These are phyloP conservation scores for Tethea ocularis DNA, from an alignment of 2,888 invertebrate genomes.

Conservation along the genomic window DNA sequence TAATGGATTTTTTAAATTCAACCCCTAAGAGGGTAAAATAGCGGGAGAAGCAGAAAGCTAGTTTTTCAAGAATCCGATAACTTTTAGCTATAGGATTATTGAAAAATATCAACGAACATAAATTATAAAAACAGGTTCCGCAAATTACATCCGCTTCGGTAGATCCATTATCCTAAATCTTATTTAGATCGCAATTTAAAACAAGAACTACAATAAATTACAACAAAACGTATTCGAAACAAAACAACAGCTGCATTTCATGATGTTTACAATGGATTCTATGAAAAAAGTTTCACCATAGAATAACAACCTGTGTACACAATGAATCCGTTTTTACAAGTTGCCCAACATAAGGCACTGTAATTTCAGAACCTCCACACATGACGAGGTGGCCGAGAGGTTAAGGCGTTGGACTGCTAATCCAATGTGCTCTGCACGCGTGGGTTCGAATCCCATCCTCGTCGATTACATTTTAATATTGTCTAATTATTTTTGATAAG, in stretches of 20 bases:
- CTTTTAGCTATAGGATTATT: too few relatives aligned
- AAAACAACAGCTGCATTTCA: slow-evolving; percentile 40
- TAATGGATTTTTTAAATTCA: too few relatives aligned
- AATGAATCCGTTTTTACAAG: slow-evolving; percentile 10
- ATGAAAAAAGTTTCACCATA: slow-evolving; percentile 30
- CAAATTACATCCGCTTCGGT: slow-evolving; percentile 6
- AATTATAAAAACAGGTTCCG: background rate
- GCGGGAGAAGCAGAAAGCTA: too few relatives aligned
- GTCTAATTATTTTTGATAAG: background rate
- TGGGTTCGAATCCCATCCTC: slow-evolving; percentile 92
- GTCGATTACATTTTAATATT: slow-evolving; percentile 65
- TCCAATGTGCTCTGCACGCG: slow-evolving; percentile 92
- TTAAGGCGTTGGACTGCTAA: slow-evolving; percentile 88
- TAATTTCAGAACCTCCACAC: background rate
- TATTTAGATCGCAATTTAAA: slow-evolving; percentile 27
- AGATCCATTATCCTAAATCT: slow-evolving; percentile 21
- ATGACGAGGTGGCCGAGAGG: slow-evolving; percentile 84
- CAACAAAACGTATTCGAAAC: slow-evolving; percentile 21
- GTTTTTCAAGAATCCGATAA: background rate
- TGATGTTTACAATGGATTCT: slow-evolving; percentile 34
- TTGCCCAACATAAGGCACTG: background rate
- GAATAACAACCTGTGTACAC: slow-evolving; percentile 26
- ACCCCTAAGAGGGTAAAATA: too few relatives aligned
- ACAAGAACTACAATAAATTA: slow-evolving; percentile 41
- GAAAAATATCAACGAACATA: background rate